These are phyloP conservation scores for Sebastes nivosus DNA, from an alignment of 2,797 vertebrate species.

Conservation along the genomic window DNA sequence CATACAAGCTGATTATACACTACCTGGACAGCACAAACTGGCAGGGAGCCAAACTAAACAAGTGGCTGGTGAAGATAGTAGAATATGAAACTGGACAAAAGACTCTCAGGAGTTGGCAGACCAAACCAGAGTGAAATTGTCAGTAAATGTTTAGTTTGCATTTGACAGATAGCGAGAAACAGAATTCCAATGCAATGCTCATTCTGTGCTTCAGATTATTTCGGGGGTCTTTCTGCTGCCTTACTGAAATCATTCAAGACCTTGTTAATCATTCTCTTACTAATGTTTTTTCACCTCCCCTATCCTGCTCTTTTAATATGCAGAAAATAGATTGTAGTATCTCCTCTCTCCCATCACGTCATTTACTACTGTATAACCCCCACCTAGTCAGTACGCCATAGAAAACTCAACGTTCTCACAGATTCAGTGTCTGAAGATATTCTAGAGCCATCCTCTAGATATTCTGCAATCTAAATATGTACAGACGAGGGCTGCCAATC, in stretches of 20 bases:
- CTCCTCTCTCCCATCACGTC: background rate
- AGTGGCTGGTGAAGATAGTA: slow-evolving; percentile 34
- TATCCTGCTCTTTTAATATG: background rate
- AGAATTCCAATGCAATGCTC: background rate
- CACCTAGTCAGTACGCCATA: no score
- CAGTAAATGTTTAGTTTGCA: slow-evolving; percentile 3
- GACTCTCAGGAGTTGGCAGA: slow-evolving; percentile 2
- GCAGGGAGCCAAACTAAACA: slow-evolving; percentile 35
- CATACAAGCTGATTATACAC: slow-evolving; percentile 33
- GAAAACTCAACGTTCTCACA: no score
- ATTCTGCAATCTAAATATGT: no score
- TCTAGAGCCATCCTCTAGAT: no score
- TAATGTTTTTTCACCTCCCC: background rate
- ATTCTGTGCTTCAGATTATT: background rate
- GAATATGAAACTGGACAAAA: background rate
- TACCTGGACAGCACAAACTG: slow-evolving; percentile 28
- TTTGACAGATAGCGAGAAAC: background rate
- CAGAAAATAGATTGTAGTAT: background rate
- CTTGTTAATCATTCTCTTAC: background rate
- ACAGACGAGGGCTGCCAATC: no score
- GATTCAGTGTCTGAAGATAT: no score
- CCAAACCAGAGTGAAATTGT: background rate
- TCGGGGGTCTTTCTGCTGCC: background rate
- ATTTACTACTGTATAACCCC: background rate
- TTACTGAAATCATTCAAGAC: background rate